A percentile compares a stretch with the other conserved stretches of the same genome.
These are phyloP conservation scores for Emydura subglobosa DNA, from an alignment of 2,113 vertebrate species.

Conservation along the genomic window DNA sequence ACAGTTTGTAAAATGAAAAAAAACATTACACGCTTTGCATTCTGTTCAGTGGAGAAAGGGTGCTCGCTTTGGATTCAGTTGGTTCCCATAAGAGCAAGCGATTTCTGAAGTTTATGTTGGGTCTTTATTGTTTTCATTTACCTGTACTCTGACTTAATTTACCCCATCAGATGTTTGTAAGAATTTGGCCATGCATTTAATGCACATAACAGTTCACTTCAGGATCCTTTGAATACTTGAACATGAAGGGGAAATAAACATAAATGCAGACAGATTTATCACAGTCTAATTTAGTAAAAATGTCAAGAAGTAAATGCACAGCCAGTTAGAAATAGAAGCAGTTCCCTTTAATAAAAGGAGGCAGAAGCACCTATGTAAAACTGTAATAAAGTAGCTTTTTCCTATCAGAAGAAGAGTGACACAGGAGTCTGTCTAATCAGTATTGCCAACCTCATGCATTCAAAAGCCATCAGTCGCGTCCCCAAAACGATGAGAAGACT, in stretches of 20 bases:
- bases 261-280: slow-evolving; percentile 71
- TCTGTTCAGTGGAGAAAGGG: background rate
- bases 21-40: background rate
- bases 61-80: background rate
- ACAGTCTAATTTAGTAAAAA: slow-evolving; percentile 77
- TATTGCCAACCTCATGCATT: background rate
- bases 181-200: slow-evolving; percentile 36
- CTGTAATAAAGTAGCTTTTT: background rate
- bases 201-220: slow-evolving; percentile 35
- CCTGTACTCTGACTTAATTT: slow-evolving; percentile 13
- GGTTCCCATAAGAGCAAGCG: no score
- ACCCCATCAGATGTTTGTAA: slow-evolving; percentile 9
- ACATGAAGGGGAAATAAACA: slow-evolving; percentile 57
- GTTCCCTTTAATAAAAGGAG: background rate
- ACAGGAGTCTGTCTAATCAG: background rate
- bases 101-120: background rate
- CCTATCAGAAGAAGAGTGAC: background rate
- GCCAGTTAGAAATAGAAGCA: slow-evolving; percentile 70
- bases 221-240: slow-evolving; percentile 51
- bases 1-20: background rate
- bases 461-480: background rate
- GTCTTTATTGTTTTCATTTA: background rate
- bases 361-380: background rate
- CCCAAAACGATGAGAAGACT: background rate
- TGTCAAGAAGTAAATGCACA: slow-evolving; percentile 75